phyloP scores from a whole-genome alignment of 2,888 invertebrate species.

The Chironomus riparius region DNA sequence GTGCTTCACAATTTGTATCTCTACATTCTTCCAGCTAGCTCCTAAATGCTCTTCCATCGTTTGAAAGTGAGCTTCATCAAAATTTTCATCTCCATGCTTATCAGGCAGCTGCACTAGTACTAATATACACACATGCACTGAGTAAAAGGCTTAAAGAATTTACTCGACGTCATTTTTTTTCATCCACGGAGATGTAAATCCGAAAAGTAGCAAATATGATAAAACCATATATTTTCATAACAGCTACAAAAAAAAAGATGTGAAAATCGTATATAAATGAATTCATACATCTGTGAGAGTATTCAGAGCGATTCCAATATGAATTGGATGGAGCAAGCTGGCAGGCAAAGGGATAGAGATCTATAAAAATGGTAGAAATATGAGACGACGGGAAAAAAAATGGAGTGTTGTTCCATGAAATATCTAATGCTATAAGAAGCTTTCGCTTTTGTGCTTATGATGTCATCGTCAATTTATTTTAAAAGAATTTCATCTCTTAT shows the following conservation, averaged over 20 bases:
- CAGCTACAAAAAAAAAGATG: background rate
- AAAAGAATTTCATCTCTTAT: background rate
- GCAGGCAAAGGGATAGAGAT: background rate
- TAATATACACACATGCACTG: background rate
- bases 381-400: background rate
- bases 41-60: too few relatives aligned
- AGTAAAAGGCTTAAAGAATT: background rate
- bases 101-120: background rate
- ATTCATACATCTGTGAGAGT: background rate
- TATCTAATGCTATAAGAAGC: slow-evolving; percentile 14
- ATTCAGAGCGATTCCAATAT: background rate
- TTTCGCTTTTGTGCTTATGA: slow-evolving; percentile 18
- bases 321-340: background rate
- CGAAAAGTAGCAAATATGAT: slow-evolving; percentile 20
- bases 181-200: slow-evolving; percentile 10
- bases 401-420: background rate
- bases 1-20: too few relatives aligned
- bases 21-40: too few relatives aligned
- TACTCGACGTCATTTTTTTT: background rate
- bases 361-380: background rate
- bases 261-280: slow-evolving; percentile 7
- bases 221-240: slow-evolving; percentile 26
- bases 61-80: too few relatives aligned
- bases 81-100: too few relatives aligned
- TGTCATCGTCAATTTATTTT: slow-evolving; percentile 22